phyloP scores from a whole-genome alignment of 2,113 vertebrate genomes.

The Craseonycteris thonglongyai region DNA sequence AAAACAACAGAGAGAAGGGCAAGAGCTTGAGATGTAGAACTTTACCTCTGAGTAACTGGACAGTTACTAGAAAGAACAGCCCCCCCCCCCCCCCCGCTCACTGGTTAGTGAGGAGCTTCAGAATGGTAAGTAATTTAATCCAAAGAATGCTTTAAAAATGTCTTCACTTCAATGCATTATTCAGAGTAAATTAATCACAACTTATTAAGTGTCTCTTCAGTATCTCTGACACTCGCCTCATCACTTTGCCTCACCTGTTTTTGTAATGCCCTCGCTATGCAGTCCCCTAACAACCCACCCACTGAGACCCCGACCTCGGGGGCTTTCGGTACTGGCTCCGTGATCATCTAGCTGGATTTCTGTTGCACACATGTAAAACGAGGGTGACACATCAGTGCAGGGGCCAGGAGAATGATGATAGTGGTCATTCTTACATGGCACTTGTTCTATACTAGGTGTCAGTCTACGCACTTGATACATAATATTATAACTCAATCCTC shows the following conservation, averaged over 20 bases:
- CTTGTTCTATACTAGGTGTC: background rate
- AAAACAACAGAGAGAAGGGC: background rate
- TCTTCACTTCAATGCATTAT: constrained; percentile 60
- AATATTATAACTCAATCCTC: background rate
- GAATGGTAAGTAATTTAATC: constrained; percentile 27
- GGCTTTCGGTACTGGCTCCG: background rate
- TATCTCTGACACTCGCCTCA: constrained; percentile 16
- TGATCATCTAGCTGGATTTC: background rate
- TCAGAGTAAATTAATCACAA: constrained; percentile 62
- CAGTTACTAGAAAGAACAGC: background rate
- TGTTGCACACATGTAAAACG: background rate
- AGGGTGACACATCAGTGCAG: background rate
- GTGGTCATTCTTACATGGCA: background rate
- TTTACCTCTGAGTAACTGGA: background rate
- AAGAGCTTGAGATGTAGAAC: background rate
- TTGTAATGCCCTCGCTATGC: background rate
- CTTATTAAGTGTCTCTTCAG: constrained; percentile 60
- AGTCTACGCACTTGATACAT: background rate
- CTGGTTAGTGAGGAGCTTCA: background rate
- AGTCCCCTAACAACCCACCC: background rate
- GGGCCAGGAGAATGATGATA: background rate
- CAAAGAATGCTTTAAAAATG: constrained; percentile 6
- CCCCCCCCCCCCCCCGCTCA: no score
- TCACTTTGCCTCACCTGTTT: background rate
- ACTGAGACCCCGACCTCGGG: background rate